Evolutionary conservation across 2,113 vertebrate species (phyloP).

Genomic region (Dolichallabes microphthalmus): DNA sequence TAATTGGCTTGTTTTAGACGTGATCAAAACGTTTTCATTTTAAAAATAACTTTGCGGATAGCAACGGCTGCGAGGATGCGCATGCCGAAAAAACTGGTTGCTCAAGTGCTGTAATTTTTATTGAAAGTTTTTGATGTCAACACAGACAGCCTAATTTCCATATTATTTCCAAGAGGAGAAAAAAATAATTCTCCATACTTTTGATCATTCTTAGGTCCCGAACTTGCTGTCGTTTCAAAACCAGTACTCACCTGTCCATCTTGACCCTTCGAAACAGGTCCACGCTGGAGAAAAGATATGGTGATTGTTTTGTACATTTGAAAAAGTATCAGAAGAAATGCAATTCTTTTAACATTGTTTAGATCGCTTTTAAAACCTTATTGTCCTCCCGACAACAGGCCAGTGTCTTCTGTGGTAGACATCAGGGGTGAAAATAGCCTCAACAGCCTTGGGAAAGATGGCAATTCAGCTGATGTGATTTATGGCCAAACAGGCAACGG

Average conservation of each 20-base stretch:
- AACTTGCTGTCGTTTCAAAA: constrained; percentile 23
- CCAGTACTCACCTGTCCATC: constrained; percentile 8
- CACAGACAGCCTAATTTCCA: not conserved
- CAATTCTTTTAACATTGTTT: not conserved
- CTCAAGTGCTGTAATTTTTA: too few species aligned
- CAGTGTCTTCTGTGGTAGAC: constrained; percentile 7
- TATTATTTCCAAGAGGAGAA: not conserved
- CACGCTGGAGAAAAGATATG: constrained; percentile 43
- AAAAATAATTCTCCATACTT: not conserved
- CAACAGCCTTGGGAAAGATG: constrained; percentile 50
- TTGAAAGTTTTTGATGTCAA: too few species aligned
- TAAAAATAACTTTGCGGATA: too few species aligned
- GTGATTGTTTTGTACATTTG: constrained; percentile 47
- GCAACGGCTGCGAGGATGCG: too few species aligned
- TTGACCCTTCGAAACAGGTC: constrained; percentile 34
- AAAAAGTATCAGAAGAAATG: not conserved
- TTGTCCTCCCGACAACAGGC: constrained; percentile 52
- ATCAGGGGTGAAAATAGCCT: constrained; percentile 33
- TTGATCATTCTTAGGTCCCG: constrained; percentile 44
- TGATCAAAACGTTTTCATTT: too few species aligned
- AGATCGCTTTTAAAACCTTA: not conserved
- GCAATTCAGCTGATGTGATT: constrained; percentile 46
- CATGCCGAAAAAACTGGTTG: too few species aligned
- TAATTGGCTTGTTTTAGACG: too few species aligned
- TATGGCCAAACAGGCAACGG: constrained; percentile 51